phyloP scores from a whole-genome alignment of 2,113 vertebrate species.

The Hirundichthys speculiger region DNA sequence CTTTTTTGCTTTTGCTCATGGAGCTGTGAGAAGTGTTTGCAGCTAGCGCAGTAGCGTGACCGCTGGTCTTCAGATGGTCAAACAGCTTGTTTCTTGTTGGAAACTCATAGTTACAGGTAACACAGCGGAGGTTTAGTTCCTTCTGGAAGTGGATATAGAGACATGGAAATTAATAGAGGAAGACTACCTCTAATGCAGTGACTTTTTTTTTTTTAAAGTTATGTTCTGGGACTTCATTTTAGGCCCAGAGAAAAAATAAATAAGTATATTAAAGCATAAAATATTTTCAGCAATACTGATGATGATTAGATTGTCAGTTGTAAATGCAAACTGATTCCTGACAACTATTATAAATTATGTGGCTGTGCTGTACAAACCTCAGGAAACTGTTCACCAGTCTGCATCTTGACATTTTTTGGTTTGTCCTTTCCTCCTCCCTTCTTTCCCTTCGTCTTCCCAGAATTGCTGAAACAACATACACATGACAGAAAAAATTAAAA shows the following conservation, averaged over 20 bases:
- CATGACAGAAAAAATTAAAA: not conserved
- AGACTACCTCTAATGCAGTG: not conserved
- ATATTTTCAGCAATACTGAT: too few relatives aligned
- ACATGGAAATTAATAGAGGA: not conserved
- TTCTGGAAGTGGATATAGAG: conserved; percentile 66
- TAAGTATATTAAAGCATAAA: not conserved
- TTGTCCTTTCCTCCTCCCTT: conserved; percentile 86
- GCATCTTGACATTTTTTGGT: conserved; percentile 78
- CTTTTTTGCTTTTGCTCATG: conserved; percentile 84
- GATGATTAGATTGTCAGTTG: too few relatives aligned
- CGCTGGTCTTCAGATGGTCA: conserved; percentile 90
- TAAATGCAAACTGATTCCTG: not conserved
- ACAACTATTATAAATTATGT: not conserved
- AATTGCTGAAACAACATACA: conserved; percentile 65
- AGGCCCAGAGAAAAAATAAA: not conserved
- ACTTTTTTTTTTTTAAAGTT: not conserved
- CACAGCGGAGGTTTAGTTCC: conserved; percentile 82
- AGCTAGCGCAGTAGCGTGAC: conserved; percentile 84
- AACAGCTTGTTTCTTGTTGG: conserved; percentile 95
- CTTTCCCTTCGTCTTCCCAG: conserved; percentile 86
- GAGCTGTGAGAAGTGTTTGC: conserved; percentile 55
- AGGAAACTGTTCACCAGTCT: conserved; percentile 68
- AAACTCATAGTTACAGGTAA: conserved; percentile 87
- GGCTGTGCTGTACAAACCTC: conserved; percentile 66
- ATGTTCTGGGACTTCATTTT: not conserved